Percentiles rank a stretch among this genome's conserved stretches.
phyloP scores from a whole-genome alignment of 2,888 invertebrate species.

The Pyrgus malvae region DNA sequence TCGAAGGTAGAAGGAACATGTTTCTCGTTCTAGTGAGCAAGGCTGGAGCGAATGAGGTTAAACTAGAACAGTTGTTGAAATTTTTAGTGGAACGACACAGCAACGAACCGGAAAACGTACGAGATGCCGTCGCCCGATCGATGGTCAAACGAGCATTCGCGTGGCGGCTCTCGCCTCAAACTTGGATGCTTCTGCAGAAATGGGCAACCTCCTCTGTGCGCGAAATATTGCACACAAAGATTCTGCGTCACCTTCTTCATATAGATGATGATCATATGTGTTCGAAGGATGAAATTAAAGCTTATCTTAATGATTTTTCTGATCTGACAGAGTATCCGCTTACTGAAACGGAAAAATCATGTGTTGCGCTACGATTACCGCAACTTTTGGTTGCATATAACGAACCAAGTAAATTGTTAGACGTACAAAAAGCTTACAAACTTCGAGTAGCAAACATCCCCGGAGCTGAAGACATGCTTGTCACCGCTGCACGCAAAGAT shows the following conservation, averaged over 20 bases:
- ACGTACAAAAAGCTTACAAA: slow-evolving; percentile 45
- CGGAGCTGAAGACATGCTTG: slow-evolving; percentile 40
- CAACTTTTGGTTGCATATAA: slow-evolving; percentile 39
- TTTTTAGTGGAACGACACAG: slow-evolving; percentile 44
- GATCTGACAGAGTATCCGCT: slow-evolving; percentile 49
- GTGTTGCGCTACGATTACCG: slow-evolving; percentile 39
- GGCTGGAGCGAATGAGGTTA: slow-evolving; percentile 49
- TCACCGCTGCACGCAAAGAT: slow-evolving; percentile 39
- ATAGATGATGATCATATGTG: slow-evolving; percentile 33
- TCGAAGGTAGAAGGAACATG: slow-evolving; percentile 55
- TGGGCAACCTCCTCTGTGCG: slow-evolving; percentile 49
- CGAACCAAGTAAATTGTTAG: slow-evolving; percentile 39
- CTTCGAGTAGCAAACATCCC: slow-evolving; percentile 38
- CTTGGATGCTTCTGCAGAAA: slow-evolving; percentile 54
- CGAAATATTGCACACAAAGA: slow-evolving; percentile 59
- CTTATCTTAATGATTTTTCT: slow-evolving; percentile 49
- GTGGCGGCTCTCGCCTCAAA: slow-evolving; percentile 53
- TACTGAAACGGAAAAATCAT: slow-evolving; percentile 41
- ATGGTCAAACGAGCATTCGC: slow-evolving; percentile 54
- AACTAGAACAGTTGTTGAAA: slow-evolving; percentile 47
- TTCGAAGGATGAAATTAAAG: slow-evolving; percentile 37
- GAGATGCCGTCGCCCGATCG: slow-evolving; percentile 59
- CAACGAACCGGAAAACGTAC: slow-evolving; percentile 55
- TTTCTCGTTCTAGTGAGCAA: slow-evolving; percentile 64
- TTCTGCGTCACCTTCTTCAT: slow-evolving; percentile 53